A percentile compares a stretch with the other conserved stretches of the same genome.
Conservation (phyloP, 2,888 invertebrate genomes). For the Hololepta plana region DNA sequence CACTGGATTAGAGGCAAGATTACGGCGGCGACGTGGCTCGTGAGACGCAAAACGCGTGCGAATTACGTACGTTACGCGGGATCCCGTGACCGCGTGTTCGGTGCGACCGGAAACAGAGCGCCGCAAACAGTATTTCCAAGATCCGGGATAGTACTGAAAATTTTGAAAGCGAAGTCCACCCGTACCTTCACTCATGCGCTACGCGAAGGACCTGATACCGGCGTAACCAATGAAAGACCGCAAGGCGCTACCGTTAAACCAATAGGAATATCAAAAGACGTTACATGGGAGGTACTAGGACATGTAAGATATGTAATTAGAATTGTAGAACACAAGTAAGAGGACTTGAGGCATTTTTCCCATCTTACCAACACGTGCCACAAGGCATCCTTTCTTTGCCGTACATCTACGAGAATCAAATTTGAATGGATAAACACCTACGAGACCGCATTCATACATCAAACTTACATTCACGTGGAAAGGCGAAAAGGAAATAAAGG, state of each 20-base stretch:
- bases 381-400: no score
- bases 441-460: no score
- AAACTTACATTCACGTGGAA: no score
- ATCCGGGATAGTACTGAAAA: conserved; percentile 20
- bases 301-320: conserved; percentile 29
- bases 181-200: conserved; percentile 24
- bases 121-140: conserved; percentile 15
- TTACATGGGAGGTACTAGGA: conserved; percentile 26
- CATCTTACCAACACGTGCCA: no score
- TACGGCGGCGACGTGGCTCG: no score
- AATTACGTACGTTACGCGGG: conserved; percentile 1
- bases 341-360: no score
- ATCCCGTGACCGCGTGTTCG: conserved; percentile 15
- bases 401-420: no score
- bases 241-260: conserved; percentile 25
- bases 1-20: no score
- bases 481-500: no score
- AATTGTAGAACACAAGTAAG: conserved; percentile 22
- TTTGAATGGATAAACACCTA: no score
- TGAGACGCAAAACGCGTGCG: no score
- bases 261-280: conserved; percentile 28
- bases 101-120: conserved; percentile 5
- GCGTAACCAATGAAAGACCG: conserved; percentile 23
- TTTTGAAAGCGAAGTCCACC: conserved; percentile 17
- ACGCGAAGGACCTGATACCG: conserved; percentile 16